Percentiles rank a stretch among this genome's conserved stretches.
These are phyloP conservation scores for Alca torda DNA, from an alignment of 2,797 vertebrate genomes.

Conservation along the genomic window DNA sequence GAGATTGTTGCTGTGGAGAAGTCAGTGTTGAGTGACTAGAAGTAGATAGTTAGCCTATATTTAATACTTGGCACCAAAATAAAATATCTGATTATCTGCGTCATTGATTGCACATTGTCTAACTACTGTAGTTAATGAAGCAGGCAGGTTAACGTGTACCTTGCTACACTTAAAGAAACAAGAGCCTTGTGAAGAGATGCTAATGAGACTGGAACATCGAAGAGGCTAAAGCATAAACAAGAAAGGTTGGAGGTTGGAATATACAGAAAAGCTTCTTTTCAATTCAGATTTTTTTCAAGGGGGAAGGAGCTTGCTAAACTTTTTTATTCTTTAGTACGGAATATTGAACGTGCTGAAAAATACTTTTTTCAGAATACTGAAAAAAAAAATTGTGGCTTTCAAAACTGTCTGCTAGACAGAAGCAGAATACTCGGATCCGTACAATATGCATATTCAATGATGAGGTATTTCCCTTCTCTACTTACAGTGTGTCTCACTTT, in stretches of 20 bases:
- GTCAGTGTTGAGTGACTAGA: neutral
- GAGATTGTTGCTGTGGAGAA: neutral
- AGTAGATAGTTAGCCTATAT: neutral
- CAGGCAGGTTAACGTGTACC: neutral
- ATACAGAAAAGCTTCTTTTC: neutral
- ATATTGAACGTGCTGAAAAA: neutral
- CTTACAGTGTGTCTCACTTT: neutral
- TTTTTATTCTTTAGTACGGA: neutral
- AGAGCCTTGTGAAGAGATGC: neutral
- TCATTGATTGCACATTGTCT: neutral
- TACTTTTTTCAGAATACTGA: neutral
- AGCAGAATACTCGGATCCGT: neutral
- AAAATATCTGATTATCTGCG: neutral
- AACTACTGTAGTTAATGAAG: neutral
- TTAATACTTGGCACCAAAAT: neutral
- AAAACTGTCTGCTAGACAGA: neutral
- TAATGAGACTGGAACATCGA: neutral
- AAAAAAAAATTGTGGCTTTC: neutral
- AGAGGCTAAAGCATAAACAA: neutral
- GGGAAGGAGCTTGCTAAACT: rapidly evolving
- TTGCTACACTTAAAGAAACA: neutral
- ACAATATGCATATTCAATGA: neutral
- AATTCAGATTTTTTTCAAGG: neutral
- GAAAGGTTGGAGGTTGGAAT: neutral
- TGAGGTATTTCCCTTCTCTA: neutral